Evolutionary conservation across 1,140 invertebrate species (phyloP), one percentile per base, ranked within the genome.

Genomic region (Glossosoma conforme): DNA sequence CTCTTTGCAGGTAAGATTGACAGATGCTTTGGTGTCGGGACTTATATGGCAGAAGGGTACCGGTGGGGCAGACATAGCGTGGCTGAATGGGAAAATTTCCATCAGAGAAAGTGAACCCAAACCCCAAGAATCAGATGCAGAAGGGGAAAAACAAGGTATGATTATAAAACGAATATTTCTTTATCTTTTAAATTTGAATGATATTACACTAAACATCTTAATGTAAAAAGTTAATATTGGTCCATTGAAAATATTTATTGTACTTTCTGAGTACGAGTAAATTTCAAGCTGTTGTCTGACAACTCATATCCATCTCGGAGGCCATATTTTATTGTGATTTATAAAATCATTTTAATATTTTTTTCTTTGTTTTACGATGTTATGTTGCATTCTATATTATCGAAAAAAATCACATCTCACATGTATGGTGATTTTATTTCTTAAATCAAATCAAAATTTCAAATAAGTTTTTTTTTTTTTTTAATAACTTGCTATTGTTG

Each of bases 1-100:
- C n/a, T 28, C 11, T 52, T 57, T 64, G 30, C 63, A 90, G 87
- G 86, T 92, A 42, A 82, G 88, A 52, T 73, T 97, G 15, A 93
- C 91, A 18, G 94, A 98, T 69, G 85, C 88, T 14, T 72, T 97
- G 25, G 86, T 97, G 19, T 89, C 87, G n/a, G 84, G 87, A n/a
- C 65, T 98, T 14, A 79, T 84, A 35, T 93, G 97, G 71, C 83
- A 87, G 40, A 79, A 80, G 63, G 87, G 86, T 65, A 87, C 87
- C 45, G 83, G 77, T 58, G 83, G 85, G 24, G 85, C 89, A 0
- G 95, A 98, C 68, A 78, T 99, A 15, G 89, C 94, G 2, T 98
- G 95, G 94, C 75, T 99, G 1, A 89, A 95, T 72, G 86, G 81
- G 13, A 77, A 82, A 48, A 80, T 88, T 36, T 75, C 77, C 1